phyloP scores from a whole-genome alignment of 2,797 vertebrate genomes.

The Sebastiscus tertius region DNA sequence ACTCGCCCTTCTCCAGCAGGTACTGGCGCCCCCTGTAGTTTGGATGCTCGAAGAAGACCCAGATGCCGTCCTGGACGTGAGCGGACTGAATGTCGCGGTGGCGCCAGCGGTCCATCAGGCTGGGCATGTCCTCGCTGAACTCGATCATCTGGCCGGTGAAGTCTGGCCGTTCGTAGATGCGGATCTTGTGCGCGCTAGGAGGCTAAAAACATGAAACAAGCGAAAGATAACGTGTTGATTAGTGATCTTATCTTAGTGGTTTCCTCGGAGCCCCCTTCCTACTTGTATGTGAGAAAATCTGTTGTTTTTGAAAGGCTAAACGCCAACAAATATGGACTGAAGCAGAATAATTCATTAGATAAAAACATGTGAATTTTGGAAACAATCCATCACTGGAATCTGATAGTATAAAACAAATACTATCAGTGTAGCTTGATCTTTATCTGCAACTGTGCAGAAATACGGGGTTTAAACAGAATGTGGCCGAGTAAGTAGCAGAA shows the following conservation, averaged over 20 bases:
- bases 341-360: no score
- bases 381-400: no score
- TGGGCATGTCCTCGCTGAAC: slow-evolving; percentile 51
- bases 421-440: no score
- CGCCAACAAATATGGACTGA: no score
- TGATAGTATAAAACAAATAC: no score
- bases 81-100: slow-evolving; percentile 48
- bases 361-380: no score
- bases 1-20: slow-evolving; percentile 86
- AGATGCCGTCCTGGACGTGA: slow-evolving; percentile 74
- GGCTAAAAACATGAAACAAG: background rate
- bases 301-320: no score
- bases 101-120: slow-evolving; percentile 58
- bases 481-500: fast-evolving
- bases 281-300: no score
- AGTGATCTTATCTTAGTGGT: background rate
- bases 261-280: no score
- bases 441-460: no score
- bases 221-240: background rate
- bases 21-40: slow-evolving; percentile 88
- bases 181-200: slow-evolving; percentile 46
- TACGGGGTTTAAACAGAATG: no score
- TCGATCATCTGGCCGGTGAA: slow-evolving; percentile 64
- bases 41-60: slow-evolving; percentile 80
- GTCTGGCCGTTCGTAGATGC: slow-evolving; percentile 62